phyloP scores from a whole-genome alignment of 2,113 vertebrate genomes.

The Hyperopisus bebe region DNA sequence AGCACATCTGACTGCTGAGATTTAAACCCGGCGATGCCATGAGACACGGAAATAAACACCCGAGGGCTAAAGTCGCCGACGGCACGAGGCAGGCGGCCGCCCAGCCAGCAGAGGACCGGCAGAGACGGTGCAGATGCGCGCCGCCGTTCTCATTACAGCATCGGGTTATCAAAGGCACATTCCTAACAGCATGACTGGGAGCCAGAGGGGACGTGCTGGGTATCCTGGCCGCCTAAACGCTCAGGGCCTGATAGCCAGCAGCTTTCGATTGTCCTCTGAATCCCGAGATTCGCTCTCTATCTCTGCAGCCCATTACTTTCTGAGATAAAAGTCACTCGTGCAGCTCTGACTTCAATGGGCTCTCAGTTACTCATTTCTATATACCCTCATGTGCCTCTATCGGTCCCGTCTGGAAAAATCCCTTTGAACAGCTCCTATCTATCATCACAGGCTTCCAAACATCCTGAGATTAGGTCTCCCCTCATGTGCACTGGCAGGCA shows the following conservation, averaged over 20 bases:
- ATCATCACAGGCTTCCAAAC: neutral
- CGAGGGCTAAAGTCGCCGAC: neutral
- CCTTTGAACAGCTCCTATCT: neutral
- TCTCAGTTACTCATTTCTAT: neutral
- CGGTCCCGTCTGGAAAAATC: neutral
- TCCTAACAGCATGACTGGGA: neutral
- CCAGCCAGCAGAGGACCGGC: neutral
- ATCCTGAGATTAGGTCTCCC: neutral
- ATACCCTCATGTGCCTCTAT: neutral
- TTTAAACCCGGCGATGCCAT: neutral
- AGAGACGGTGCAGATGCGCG: neutral
- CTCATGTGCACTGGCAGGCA: neutral
- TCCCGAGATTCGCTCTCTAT: neutral
- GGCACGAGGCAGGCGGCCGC: neutral
- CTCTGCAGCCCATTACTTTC: neutral
- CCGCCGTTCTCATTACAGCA: neutral
- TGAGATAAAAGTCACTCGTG: neutral
- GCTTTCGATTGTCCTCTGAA: neutral
- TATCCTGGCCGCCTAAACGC: neutral
- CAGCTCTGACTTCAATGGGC: neutral
- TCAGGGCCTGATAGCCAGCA: neutral
- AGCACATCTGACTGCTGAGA: neutral
- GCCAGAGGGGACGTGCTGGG: neutral
- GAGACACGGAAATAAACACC: neutral
- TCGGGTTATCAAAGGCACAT: neutral